Percentiles rank a stretch among this genome's conserved stretches.
These are phyloP conservation scores for Notocelia uddmanniana DNA, from an alignment of 2,888 invertebrate species.

Conservation along the genomic window DNA sequence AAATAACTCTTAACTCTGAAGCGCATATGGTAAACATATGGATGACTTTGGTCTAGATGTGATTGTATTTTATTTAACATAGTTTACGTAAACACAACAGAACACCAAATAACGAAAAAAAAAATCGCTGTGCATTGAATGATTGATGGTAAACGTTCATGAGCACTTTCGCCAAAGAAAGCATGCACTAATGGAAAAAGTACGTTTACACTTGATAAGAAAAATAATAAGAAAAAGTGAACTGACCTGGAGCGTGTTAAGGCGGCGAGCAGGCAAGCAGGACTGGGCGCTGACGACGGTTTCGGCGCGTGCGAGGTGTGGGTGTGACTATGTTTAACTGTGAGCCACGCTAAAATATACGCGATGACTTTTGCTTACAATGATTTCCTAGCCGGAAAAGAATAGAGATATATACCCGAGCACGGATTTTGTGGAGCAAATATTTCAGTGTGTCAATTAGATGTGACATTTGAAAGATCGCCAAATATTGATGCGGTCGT, in stretches of 20 bases:
- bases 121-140: conserved; percentile 44
- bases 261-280: conserved; percentile 75
- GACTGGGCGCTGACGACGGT: conserved; percentile 70
- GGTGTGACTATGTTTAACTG: conserved; percentile 83
- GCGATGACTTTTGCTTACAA: conserved; percentile 78
- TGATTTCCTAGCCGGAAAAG: conserved; percentile 74
- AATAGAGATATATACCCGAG: conserved; percentile 53
- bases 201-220: conserved; percentile 44
- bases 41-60: conserved; percentile 38
- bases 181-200: conserved; percentile 35
- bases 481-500: conserved; percentile 34
- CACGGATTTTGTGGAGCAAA: conserved; percentile 47
- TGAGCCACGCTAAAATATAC: conserved; percentile 83
- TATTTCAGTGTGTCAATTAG: conserved; percentile 38
- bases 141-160: conserved; percentile 27
- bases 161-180: conserved; percentile 45
- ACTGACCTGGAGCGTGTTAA: conserved; percentile 81
- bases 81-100: conserved; percentile 49
- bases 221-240: conserved; percentile 50
- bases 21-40: conserved; percentile 54
- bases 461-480: conserved; percentile 34
- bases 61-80: conserved; percentile 43
- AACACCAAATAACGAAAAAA: conserved; percentile 3
- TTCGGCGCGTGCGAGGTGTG: conserved; percentile 69
- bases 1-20: conserved; percentile 70